Percentiles rank a stretch among this genome's conserved stretches.
Evolutionary conservation across 2,888 invertebrate genomes (phyloP).

Genomic region (Cheilosia scutellata): DNA sequence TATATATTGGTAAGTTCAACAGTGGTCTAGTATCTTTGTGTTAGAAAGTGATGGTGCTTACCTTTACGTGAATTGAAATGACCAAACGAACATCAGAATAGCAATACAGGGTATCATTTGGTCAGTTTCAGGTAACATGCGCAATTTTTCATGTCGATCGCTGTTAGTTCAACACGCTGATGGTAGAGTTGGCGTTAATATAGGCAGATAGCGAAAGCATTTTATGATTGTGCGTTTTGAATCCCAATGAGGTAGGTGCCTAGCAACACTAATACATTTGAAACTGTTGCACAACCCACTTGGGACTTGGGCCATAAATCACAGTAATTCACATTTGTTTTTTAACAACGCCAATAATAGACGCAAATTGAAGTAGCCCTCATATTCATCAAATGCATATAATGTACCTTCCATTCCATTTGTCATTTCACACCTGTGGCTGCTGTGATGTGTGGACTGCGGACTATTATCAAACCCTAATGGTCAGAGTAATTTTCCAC

Average conservation of each 20-base stretch:
- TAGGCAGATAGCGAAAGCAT: too few species aligned
- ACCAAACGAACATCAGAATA: too few species aligned
- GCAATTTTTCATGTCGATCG: too few species aligned
- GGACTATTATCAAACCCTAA: slow-evolving; percentile 61
- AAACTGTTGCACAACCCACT: neutral
- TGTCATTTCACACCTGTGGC: slow-evolving; percentile 60
- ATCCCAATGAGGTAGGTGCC: neutral
- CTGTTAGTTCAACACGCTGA: too few species aligned
- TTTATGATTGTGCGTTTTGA: neutral
- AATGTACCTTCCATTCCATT: neutral
- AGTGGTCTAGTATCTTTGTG: too few species aligned
- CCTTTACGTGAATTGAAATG: too few species aligned
- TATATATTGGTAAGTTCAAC: too few species aligned
- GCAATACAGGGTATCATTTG: too few species aligned
- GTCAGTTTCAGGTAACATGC: too few species aligned
- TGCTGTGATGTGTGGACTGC: slow-evolving; percentile 18
- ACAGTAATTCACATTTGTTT: slow-evolving; percentile 19
- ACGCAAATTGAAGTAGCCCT: slow-evolving; percentile 5
- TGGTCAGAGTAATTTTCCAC: slow-evolving; percentile 34
- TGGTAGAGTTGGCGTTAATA: too few species aligned
- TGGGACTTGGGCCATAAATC: slow-evolving; percentile 4
- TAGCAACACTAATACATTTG: neutral
- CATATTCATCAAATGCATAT: neutral
- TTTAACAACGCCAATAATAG: neutral
- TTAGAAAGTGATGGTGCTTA: too few species aligned